phyloP scores from a whole-genome alignment of 35 echinoderm and acorn worm genomes.

The Amphiura filiformis region DNA sequence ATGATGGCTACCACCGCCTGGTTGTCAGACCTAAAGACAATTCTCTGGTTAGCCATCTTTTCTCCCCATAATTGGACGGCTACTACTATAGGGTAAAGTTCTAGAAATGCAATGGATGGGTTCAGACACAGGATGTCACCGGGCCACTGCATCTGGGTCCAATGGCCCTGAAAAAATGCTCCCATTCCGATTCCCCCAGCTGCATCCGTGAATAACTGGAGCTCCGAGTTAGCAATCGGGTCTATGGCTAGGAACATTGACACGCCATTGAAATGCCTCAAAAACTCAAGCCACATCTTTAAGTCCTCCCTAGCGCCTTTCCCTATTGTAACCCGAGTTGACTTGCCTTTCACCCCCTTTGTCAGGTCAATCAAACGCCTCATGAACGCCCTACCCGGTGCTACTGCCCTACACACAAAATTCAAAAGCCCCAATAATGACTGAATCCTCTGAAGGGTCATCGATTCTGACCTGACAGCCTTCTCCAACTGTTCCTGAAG shows the following conservation, averaged over 20 bases:
- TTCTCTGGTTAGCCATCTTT: background rate
- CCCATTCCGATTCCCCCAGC: constrained; percentile 21
- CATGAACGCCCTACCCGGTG: background rate
- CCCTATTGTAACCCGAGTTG: background rate
- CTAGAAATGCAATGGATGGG: constrained; percentile 37
- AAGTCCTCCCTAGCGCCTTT: constrained; percentile 5
- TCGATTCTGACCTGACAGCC: background rate
- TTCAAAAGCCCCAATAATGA: constrained; percentile 11
- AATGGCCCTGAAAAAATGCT: constrained; percentile 29
- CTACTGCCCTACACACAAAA: constrained; percentile 21
- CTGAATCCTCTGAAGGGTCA: background rate
- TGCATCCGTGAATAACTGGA: constrained; percentile 32
- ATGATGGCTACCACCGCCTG: constrained; percentile 21
- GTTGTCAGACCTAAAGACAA: constrained; percentile 54
- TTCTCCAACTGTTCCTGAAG: background rate
- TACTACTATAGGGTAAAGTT: background rate
- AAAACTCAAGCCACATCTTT: background rate
- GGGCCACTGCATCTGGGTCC: constrained; percentile 22
- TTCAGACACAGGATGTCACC: background rate
- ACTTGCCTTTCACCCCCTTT: background rate
- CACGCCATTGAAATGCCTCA: constrained; percentile 17
- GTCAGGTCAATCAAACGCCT: constrained; percentile 14
- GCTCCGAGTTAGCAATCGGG: background rate
- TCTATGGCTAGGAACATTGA: background rate
- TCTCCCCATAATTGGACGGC: constrained; percentile 14